Conservation (phyloP, 1,140 invertebrate genomes). For the Drosophila asahinai region DNA sequence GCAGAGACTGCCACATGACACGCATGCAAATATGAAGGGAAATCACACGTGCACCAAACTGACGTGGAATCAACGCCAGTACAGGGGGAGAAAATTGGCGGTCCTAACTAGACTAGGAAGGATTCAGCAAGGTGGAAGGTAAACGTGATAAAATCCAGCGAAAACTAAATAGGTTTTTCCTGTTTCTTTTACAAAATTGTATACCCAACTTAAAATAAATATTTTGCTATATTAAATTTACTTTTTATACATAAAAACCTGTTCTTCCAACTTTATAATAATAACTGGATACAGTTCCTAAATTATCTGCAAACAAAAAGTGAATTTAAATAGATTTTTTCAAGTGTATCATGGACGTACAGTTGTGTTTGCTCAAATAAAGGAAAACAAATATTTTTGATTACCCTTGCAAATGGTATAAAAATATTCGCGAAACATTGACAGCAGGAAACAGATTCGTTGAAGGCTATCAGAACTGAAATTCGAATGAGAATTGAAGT, state of each 20-base stretch:
- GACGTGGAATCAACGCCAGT: conserved; percentile 10
- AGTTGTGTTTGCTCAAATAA: conserved; percentile 19
- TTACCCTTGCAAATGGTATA: conserved; percentile 20
- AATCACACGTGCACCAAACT: conserved; percentile 68
- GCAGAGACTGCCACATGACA: conserved; percentile 79
- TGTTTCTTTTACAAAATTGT: neutral
- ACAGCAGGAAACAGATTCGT: conserved; percentile 4
- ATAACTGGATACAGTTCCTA: too few relatives aligned
- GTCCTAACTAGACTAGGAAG: neutral
- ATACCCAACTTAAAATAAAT: too few relatives aligned
- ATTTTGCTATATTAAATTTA: neutral
- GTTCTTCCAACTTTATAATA: too few relatives aligned
- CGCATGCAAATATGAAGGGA: conserved; percentile 78
- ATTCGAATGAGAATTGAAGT: neutral
- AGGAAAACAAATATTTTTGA: conserved; percentile 21
- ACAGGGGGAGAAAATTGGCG: conserved; percentile 24
- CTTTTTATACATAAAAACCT: neutral
- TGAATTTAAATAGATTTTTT: neutral
- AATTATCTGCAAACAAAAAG: neutral
- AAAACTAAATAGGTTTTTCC: too few relatives aligned
- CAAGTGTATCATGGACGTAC: neutral
- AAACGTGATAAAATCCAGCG: too few relatives aligned
- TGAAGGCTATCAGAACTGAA: conserved; percentile 11
- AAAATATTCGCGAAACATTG: conserved; percentile 16
- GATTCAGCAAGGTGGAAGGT: neutral